These are phyloP conservation scores for Mus minutoides DNA, from an alignment of 2,797 vertebrate species.

Conservation along the genomic window DNA sequence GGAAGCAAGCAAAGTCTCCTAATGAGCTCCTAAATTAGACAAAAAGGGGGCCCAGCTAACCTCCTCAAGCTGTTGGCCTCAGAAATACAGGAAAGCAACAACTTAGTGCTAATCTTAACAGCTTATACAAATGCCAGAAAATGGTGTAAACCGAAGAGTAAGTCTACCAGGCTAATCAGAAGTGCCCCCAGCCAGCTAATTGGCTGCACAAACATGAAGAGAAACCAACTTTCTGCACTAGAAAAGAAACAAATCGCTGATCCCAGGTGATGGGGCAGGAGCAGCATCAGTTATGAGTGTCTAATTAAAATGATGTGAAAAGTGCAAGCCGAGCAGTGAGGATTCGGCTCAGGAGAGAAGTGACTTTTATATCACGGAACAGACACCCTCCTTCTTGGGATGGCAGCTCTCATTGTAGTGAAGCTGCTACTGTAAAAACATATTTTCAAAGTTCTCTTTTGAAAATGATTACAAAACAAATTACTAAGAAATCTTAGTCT, in stretches of 20 bases:
- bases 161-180: neutral
- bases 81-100: slow-evolving; percentile 71
- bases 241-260: slow-evolving; percentile 46
- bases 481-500: slow-evolving; percentile 1
- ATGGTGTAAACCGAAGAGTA: slow-evolving; percentile 20
- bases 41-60: slow-evolving; percentile 29
- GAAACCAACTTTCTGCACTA: slow-evolving; percentile 45
- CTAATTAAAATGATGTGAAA: slow-evolving; percentile 58
- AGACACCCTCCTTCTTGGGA: neutral
- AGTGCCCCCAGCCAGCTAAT: slow-evolving; percentile 54
- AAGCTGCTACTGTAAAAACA: neutral
- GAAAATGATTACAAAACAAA: slow-evolving; percentile 38
- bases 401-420: neutral
- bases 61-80: slow-evolving; percentile 73
- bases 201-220: slow-evolving; percentile 45
- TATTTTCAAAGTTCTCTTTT: neutral
- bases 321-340: neutral
- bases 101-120: slow-evolving; percentile 49
- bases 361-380: neutral
- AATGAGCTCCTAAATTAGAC: slow-evolving; percentile 80
- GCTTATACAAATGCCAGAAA: slow-evolving; percentile 30
- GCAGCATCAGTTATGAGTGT: neutral
- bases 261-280: slow-evolving; percentile 32
- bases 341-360: slow-evolving; percentile 29
- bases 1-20: slow-evolving; percentile 76